A percentile compares a stretch with the other conserved stretches of the same genome.
These are phyloP conservation scores for Tamias sibiricus DNA, from an alignment of 2,113 vertebrate genomes.

Conservation along the genomic window DNA sequence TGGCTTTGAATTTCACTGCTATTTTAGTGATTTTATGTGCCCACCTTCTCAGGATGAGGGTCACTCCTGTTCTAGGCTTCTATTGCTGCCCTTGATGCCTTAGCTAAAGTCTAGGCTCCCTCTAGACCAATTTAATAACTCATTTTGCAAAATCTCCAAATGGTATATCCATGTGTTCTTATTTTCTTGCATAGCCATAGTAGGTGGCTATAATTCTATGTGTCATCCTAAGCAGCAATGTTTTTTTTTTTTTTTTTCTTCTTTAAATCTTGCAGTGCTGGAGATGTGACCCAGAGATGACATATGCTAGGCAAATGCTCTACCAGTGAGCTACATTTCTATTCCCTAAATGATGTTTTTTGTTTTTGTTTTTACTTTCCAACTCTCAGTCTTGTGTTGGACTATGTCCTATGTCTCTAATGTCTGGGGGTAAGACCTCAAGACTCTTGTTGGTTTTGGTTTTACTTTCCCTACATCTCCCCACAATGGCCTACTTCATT, in stretches of 20 bases:
- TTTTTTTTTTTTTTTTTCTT: too few species aligned
- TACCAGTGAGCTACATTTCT: too few species aligned
- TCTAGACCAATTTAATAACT: neutral
- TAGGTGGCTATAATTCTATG: neutral
- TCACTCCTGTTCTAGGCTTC: neutral
- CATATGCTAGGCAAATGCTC: too few species aligned
- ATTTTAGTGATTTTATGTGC: neutral
- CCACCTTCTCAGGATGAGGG: rapidly evolving
- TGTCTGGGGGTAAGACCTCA: neutral
- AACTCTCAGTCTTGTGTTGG: neutral
- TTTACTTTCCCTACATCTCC: neutral
- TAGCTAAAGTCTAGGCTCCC: neutral
- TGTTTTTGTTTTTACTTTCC: too few species aligned
- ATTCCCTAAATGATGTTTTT: neutral
- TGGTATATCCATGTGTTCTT: neutral
- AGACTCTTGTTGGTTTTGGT: too few species aligned
- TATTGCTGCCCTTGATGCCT: neutral
- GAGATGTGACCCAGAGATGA: too few species aligned
- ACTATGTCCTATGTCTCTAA: neutral
- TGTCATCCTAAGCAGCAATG: neutral
- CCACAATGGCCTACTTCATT: rapidly evolving
- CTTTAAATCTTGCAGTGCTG: too few species aligned
- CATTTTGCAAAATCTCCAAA: neutral
- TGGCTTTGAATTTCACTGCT: neutral
- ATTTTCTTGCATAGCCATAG: neutral